Evolutionary conservation across 2,113 vertebrate species (phyloP).

Genomic region (Thymallus thymallus): DNA sequence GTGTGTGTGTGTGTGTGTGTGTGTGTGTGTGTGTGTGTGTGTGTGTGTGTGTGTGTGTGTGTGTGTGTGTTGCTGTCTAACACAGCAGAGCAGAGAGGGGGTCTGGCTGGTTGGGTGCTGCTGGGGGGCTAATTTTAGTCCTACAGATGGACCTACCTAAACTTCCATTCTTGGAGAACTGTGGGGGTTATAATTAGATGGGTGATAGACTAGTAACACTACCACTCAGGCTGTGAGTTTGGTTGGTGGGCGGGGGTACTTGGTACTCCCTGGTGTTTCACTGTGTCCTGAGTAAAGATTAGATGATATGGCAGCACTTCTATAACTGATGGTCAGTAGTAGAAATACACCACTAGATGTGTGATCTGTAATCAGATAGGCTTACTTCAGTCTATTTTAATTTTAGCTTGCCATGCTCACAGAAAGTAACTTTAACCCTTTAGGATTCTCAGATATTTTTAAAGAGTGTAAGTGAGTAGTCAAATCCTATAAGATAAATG

Average conservation of each 20-base stretch:
- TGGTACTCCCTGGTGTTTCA: background rate
- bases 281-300: background rate
- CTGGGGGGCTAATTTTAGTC: conserved; percentile 83
- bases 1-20: conserved; percentile 15
- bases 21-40: conserved; percentile 15
- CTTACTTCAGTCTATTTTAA: too few species aligned
- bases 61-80: conserved; percentile 7
- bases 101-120: conserved; percentile 27
- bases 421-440: too few species aligned
- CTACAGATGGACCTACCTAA: conserved; percentile 74
- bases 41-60: conserved; percentile 7
- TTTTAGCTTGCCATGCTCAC: too few species aligned
- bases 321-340: too few species aligned
- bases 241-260: conserved; percentile 11
- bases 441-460: too few species aligned
- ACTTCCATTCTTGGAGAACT: conserved; percentile 89
- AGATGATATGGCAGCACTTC: background rate
- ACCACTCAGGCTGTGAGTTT: conserved; percentile 14
- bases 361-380: too few species aligned
- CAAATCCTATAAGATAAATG: too few species aligned
- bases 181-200: conserved; percentile 85
- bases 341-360: too few species aligned
- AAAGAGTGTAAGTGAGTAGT: too few species aligned
- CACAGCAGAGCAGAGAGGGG: conserved; percentile 12
- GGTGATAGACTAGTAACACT: conserved; percentile 72